Conservation (phyloP, 1,140 invertebrate genomes). For the Acromyrmex heyeri region DNA sequence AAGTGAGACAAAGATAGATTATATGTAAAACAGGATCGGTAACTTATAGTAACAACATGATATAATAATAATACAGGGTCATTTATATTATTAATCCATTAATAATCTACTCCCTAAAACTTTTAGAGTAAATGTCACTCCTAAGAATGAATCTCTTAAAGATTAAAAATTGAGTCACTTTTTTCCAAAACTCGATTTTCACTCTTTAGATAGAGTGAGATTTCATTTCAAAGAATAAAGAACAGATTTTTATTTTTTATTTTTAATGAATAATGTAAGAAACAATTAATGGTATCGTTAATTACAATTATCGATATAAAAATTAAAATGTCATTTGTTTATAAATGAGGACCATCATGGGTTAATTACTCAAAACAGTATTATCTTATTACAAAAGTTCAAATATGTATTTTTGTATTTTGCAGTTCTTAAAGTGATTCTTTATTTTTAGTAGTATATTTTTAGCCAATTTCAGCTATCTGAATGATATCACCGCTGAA, state of each 20-base stretch:
- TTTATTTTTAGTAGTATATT: not conserved
- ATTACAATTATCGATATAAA: not conserved
- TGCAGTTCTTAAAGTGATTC: not conserved
- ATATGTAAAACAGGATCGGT: slow-evolving; percentile 7
- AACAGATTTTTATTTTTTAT: not conserved
- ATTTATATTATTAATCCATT: too few species aligned
- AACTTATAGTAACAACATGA: not conserved
- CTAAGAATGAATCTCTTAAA: too few species aligned
- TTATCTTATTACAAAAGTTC: not conserved
- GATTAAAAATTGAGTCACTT: too few species aligned
- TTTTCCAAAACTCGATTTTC: too few species aligned
- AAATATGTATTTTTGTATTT: not conserved
- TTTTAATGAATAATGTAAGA: too few species aligned
- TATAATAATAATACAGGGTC: too few species aligned
- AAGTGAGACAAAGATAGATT: not conserved
- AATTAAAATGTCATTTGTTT: not conserved
- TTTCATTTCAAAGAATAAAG: too few species aligned
- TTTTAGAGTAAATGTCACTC: too few species aligned
- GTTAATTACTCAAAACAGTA: not conserved
- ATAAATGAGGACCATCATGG: not conserved
- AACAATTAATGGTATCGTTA: too few species aligned
- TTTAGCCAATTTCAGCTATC: not conserved
- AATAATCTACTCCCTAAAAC: too few species aligned
- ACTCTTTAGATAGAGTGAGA: too few species aligned
- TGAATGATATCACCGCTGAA: slow-evolving; percentile 7